phyloP scores from a whole-genome alignment of 2,888 invertebrate species.

The Rotaria macrura region DNA sequence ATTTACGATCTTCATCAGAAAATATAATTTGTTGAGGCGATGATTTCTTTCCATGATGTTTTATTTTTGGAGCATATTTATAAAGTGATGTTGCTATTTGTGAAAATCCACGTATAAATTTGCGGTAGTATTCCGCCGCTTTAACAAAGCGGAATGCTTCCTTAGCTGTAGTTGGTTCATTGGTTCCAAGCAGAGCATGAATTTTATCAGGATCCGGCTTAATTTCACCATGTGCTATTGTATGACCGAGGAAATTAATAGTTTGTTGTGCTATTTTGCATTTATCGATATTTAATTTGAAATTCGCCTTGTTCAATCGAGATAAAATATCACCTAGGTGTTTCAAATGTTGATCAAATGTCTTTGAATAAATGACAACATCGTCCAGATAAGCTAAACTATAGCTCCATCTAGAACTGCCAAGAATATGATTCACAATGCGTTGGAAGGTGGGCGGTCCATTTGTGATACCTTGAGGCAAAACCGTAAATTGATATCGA shows the following conservation, averaged over 20 bases:
- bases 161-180: background rate
- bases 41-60: background rate
- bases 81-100: background rate
- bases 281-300: background rate
- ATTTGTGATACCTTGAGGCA: background rate
- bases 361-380: background rate
- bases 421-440: background rate
- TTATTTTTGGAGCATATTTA: background rate
- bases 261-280: background rate
- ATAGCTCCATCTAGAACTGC: background rate
- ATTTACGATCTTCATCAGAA: background rate
- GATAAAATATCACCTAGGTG: background rate
- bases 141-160: background rate
- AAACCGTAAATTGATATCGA: background rate
- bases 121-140: background rate
- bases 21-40: background rate
- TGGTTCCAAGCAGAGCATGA: background rate
- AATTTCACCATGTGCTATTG: background rate
- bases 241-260: background rate
- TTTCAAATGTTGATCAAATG: background rate
- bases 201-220: background rate
- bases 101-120: background rate
- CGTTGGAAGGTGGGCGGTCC: background rate
- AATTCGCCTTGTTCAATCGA: background rate
- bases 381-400: background rate